These are phyloP conservation scores for Enteromius treurensis DNA, from an alignment of 2,797 vertebrate genomes.

Conservation along the genomic window DNA sequence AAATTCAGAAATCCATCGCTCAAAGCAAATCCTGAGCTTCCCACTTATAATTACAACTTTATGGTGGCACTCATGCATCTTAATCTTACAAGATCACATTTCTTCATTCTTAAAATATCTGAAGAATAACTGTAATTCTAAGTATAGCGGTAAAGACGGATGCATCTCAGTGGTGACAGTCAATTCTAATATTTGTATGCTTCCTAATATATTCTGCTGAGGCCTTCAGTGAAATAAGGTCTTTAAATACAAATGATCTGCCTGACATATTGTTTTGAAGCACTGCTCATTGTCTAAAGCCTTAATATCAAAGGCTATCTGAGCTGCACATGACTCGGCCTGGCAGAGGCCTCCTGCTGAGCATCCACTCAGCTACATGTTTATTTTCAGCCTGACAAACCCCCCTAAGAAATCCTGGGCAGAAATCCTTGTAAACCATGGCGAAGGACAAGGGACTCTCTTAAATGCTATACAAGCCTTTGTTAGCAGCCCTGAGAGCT, in stretches of 20 bases:
- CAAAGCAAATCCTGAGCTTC: neutral
- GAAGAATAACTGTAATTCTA: neutral
- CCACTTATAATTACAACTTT: neutral
- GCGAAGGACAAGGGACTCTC: constrained; percentile 26
- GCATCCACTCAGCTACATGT: neutral
- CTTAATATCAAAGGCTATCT: constrained; percentile 20
- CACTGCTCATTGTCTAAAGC: constrained; percentile 25
- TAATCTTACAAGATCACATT: neutral
- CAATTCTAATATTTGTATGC: neutral
- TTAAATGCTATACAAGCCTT: constrained; percentile 19
- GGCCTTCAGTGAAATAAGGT: neutral
- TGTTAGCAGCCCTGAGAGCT: constrained; percentile 9
- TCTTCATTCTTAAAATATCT: too few relatives aligned
- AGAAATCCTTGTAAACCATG: constrained; percentile 13
- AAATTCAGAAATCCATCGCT: neutral
- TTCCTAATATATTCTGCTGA: neutral
- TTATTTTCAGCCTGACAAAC: constrained; percentile 21
- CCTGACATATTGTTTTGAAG: neutral
- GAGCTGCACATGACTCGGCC: neutral
- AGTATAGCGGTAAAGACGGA: neutral
- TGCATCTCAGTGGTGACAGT: neutral
- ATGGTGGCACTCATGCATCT: neutral
- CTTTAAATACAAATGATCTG: neutral
- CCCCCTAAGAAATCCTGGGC: neutral
- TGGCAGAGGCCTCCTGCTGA: constrained; percentile 16